Conservation (phyloP, 2,113 vertebrate genomes). For the Melanostigma gelatinosum region DNA sequence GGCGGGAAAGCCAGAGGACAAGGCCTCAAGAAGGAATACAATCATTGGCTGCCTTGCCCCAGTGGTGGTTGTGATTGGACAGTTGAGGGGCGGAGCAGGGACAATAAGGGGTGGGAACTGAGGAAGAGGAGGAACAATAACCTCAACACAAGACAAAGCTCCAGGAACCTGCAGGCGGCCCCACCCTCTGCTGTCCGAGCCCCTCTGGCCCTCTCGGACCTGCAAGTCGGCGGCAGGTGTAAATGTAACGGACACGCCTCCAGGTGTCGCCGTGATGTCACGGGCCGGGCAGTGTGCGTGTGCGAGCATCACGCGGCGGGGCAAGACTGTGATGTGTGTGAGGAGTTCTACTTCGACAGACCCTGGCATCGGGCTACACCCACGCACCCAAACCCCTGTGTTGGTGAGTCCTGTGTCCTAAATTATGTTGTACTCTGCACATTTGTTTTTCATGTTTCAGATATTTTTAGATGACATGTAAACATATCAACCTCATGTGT, state of each 20-base stretch:
- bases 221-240: slow-evolving; percentile 88
- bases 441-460: neutral
- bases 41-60: slow-evolving; percentile 69
- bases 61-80: slow-evolving; percentile 75
- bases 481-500: neutral
- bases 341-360: slow-evolving; percentile 86
- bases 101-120: slow-evolving; percentile 74
- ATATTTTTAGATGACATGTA: no score
- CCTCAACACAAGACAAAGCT: slow-evolving; percentile 49
- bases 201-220: slow-evolving; percentile 81
- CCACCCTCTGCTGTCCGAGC: slow-evolving; percentile 38
- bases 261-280: slow-evolving; percentile 80
- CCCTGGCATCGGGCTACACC: slow-evolving; percentile 89
- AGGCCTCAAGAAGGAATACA: slow-evolving; percentile 68
- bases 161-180: slow-evolving; percentile 49
- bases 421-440: neutral
- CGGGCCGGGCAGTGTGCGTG: slow-evolving; percentile 79
- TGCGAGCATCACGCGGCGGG: slow-evolving; percentile 88
- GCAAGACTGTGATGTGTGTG: slow-evolving; percentile 86
- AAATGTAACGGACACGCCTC: slow-evolving; percentile 90
- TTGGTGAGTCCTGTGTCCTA: slow-evolving; percentile 80
- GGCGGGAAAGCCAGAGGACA: slow-evolving; percentile 60
- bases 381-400: slow-evolving; percentile 86
- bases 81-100: slow-evolving; percentile 63
- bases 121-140: slow-evolving; percentile 82